Evolutionary conservation across 2,888 invertebrate species (phyloP).

Genomic region (Eilema caniola): DNA sequence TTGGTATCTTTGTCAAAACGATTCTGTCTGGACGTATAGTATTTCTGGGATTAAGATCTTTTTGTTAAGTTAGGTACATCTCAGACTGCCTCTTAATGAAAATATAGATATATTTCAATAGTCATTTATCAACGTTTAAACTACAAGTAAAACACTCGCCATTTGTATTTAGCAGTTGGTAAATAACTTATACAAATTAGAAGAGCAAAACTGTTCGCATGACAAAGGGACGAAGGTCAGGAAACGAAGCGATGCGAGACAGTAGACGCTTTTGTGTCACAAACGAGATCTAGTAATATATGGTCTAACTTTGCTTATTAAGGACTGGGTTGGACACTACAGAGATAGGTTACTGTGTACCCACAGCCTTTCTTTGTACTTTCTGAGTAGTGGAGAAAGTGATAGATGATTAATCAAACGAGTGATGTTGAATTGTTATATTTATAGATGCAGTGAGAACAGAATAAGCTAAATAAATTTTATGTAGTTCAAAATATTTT

Average conservation of each 20-base stretch:
- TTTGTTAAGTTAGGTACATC: too few species aligned
- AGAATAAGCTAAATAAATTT: too few species aligned
- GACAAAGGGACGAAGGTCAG: constrained; percentile 35
- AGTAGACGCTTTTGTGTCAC: constrained; percentile 6
- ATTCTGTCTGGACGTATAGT: too few species aligned
- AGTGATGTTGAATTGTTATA: not conserved
- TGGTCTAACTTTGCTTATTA: constrained; percentile 15
- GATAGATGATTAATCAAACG: not conserved
- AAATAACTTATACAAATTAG: constrained; percentile 17
- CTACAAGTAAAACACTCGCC: not conserved
- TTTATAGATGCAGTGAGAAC: too few species aligned
- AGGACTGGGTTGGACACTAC: not conserved
- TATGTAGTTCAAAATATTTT: too few species aligned
- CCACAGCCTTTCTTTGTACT: not conserved
- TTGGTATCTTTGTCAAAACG: too few species aligned
- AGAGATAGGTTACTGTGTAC: not conserved
- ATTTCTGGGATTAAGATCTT: too few species aligned
- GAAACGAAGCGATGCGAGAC: constrained; percentile 18
- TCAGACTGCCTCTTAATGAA: too few species aligned
- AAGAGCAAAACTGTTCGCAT: constrained; percentile 26
- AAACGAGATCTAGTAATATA: constrained; percentile 14
- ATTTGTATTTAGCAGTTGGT: constrained; percentile 7
- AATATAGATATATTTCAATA: not conserved
- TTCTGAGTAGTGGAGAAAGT: not conserved
- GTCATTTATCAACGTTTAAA: not conserved